A percentile compares a stretch with the other conserved stretches of the same genome.
phyloP scores from a whole-genome alignment of 2,797 vertebrate species.

The Staurois parvus region DNA sequence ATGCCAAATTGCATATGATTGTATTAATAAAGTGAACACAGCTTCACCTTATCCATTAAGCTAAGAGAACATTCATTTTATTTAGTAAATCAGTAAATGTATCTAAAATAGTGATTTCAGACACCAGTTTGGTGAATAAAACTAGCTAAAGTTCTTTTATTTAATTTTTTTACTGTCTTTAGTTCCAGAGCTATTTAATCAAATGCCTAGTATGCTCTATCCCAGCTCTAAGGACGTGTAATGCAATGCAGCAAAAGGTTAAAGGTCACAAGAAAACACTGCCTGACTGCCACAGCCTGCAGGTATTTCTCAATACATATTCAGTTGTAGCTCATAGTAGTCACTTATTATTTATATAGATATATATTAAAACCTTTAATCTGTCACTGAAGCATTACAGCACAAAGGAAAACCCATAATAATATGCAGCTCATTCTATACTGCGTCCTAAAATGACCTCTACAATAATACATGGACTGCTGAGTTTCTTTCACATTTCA shows the following conservation, averaged over 20 bases:
- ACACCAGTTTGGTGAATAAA: too few relatives aligned
- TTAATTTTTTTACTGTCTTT: not conserved
- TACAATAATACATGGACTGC: constrained; percentile 11
- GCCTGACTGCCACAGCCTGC: not conserved
- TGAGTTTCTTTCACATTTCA: constrained; percentile 1
- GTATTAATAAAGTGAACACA: too few relatives aligned
- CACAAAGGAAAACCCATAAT: constrained; percentile 20
- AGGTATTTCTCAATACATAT: constrained; percentile 11
- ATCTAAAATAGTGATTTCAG: too few relatives aligned
- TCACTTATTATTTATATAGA: constrained; percentile 18
- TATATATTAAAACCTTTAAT: constrained; percentile 36
- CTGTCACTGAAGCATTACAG: constrained; percentile 10
- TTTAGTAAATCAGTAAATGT: too few relatives aligned
- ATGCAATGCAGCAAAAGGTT: not conserved
- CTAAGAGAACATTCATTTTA: not conserved
- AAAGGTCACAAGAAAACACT: not conserved
- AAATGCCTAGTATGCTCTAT: not conserved
- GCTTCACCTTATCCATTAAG: too few relatives aligned
- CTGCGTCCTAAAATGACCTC: constrained; percentile 36
- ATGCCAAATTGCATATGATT: too few relatives aligned
- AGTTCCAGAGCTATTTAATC: not conserved
- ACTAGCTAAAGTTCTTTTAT: not conserved
- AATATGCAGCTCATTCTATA: constrained; percentile 16
- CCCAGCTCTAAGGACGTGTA: not conserved
- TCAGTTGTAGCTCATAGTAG: constrained; percentile 1